Evolutionary conservation across 2,113 vertebrate genomes (phyloP).

Genomic region (Acrocephalus kingi): DNA sequence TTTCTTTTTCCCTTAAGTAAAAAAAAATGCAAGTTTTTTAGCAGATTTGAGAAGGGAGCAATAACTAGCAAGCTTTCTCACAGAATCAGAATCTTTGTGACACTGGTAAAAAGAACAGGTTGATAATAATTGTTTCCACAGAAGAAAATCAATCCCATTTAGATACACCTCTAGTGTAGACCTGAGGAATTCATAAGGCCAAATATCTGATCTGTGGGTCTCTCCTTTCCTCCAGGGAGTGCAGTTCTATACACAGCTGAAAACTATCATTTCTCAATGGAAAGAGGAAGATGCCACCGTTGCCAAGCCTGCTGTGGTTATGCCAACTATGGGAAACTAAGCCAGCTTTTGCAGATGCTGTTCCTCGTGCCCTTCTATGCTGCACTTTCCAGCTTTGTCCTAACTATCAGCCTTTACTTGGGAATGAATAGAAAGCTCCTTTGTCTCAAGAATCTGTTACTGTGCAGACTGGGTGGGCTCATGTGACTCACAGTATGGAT

Average conservation of each 20-base stretch:
- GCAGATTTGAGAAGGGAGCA: background rate
- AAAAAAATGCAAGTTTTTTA: background rate
- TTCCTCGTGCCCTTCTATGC: slow-evolving; percentile 26
- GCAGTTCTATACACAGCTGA: slow-evolving; percentile 95
- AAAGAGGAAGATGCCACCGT: slow-evolving; percentile 93
- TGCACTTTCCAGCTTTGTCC: slow-evolving; percentile 31
- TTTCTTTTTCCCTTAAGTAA: background rate
- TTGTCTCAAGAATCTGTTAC: slow-evolving; percentile 13
- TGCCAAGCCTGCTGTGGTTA: slow-evolving; percentile 88
- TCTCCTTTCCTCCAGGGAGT: slow-evolving; percentile 81
- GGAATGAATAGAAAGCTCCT: slow-evolving; percentile 5
- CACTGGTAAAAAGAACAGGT: background rate
- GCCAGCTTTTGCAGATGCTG: slow-evolving; percentile 2
- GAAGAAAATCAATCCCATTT: background rate
- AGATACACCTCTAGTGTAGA: background rate
- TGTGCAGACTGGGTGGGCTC: background rate
- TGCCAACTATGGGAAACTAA: slow-evolving; percentile 97
- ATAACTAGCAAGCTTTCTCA: background rate
- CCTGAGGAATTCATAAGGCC: background rate
- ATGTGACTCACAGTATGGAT: background rate
- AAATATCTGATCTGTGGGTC: background rate
- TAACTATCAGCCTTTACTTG: background rate
- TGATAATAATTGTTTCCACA: background rate
- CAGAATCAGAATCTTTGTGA: background rate
- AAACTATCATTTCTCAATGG: slow-evolving; percentile 96